Base-by-base conservation (phyloP, 2,888 invertebrate species). In the Brachycybe producta region DNA sequence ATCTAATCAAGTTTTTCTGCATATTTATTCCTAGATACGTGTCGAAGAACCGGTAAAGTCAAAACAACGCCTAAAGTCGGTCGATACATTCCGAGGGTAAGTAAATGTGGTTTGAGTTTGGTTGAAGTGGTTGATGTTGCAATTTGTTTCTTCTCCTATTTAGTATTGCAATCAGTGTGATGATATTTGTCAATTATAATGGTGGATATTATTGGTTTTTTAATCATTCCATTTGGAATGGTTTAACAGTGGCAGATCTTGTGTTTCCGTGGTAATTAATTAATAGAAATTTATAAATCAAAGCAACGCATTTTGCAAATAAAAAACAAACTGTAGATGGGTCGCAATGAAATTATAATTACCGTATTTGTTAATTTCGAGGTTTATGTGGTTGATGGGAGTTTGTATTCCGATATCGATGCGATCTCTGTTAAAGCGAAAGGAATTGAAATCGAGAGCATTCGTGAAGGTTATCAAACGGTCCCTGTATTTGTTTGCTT, bases 371-470 rank as follows among this genome's bases (percentile, higher is more conserved):
- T 4, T n/a, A 24, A 5, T 2, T 61, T 62, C 7, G 56, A 80
- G 80, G 78, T 87, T 88, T 65, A 77, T 83, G 24, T 88, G 84
- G 78, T 76, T 86, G n/a, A 86, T 86, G 85, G 88, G 88, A 0
- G 73, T 84, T 52, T 78, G 84, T 0, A 69, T 85, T 54, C 77
- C 79, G 1, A 73, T 85, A 52, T 81, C 85, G 0, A 72, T 85
- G 23, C 76, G 79, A 56, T 77, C 78, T 0, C 73, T 81, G 47
- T 70, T 84, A 1, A 70, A 81, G 56, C 74, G 78, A 23, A 76
- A 78, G 0, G 68, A 76, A 57, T 75, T 79, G 1, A 71, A 80
- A 50, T 61, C 67, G 21, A 64, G 67, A 56, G 64, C 77, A 15
- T 64, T 74, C 34, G 59, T 69, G 23, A 69, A 69, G 54, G 70